Base-by-base conservation (phyloP, 2,113 vertebrate genomes). In the Tetrao urogallus region DNA sequence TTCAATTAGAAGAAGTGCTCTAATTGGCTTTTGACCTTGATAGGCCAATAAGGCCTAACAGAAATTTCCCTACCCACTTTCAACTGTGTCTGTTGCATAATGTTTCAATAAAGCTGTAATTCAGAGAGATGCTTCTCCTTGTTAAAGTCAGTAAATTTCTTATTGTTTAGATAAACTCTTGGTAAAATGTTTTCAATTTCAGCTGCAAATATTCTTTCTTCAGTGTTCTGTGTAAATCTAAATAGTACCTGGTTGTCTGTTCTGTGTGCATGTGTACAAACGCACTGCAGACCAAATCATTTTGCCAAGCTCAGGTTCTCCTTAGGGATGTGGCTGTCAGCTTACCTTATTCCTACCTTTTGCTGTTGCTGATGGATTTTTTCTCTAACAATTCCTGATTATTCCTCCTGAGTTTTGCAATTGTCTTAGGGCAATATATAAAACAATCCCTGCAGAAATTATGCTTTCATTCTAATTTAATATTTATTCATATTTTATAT, bases 21-120 rank as follows among this genome's bases (percentile, higher is more conserved):
- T 87, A 94, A 94, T 95, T 97, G 96, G 96, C 97, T 97, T 97
- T 84, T 96, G 95, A 97, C 96, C 96, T 94, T 81, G 69, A 81
- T 64, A 89, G 84, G 73, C 86, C 42, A 85, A 69, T 95, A 97
- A 97, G 94, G 92, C 66, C 89, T 79, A 88, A 57, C 93, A 97
- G 94, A 97, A 97, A 96, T 73, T 71, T 70, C 95, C 78, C 94
- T 94, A 86, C 42, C 61, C 93, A 90, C 95, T 97, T 97, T 94
- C 86, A 85, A 74, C 58, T 76, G 13, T 90, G 77, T 92, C 93
- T 97, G 93, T 66, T 93, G 57, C 60, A 71, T 57, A 92, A 92
- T 88, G 78, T 96, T 98, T 98, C 92, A 97, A 97, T 89, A 97
- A 97, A 89, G 76, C 83, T 91, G 74, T 72, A 36, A 97, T 96